Evolutionary conservation across 2,113 vertebrate species (phyloP), one percentile per base, ranked within the genome.

Genomic region (Cololabis saira): DNA sequence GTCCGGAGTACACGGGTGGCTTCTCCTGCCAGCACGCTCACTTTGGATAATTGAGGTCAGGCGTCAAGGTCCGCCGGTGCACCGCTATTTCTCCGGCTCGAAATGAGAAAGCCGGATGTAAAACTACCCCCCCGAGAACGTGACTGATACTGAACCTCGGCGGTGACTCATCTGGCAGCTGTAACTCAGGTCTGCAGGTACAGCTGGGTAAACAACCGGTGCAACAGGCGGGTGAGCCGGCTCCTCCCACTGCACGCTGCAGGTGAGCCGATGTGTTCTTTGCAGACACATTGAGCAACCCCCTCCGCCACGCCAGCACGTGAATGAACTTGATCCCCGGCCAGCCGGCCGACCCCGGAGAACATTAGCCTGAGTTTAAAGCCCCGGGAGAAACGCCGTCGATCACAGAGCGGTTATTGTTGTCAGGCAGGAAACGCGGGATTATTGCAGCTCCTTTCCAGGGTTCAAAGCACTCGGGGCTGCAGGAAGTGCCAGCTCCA

Each of bases 341-440:
- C 22, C 77, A 16, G 54, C 47, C 68, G 54, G 59, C 41, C 70
- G 19, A 61, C 55, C 72, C 72, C 12, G 51, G 73, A 68, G 66
- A 70, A 54, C 77, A 73, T 85, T 71, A 86, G 71, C 69, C 22
- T 22, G 51, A 68, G 83, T 86, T 85, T 86, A 87, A 82, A 76
- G 54, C 75, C 71, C 47, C 22, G 0, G 51, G 84, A 84, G 84
- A 76, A 81, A 66, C 63, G 18, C 81, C 84, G 76, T 80, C 24
- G 71, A 86, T 87, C 83, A 90, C 87, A 90, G 64, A 77, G 72
- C 37, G 2, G 59, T 62, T 74, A 87, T 86, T 91, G 87, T 90
- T 71, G 66, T 74, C 73, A 49, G 54, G 58, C 80, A 67, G 84
- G 84, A 81, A 84, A 80, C 70, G n/a, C 40, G n/a, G 78, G 84